Evolutionary conservation across 2,888 invertebrate species (phyloP), one percentile per base, ranked within the genome.

Genomic region (Cephonodes hylas): DNA sequence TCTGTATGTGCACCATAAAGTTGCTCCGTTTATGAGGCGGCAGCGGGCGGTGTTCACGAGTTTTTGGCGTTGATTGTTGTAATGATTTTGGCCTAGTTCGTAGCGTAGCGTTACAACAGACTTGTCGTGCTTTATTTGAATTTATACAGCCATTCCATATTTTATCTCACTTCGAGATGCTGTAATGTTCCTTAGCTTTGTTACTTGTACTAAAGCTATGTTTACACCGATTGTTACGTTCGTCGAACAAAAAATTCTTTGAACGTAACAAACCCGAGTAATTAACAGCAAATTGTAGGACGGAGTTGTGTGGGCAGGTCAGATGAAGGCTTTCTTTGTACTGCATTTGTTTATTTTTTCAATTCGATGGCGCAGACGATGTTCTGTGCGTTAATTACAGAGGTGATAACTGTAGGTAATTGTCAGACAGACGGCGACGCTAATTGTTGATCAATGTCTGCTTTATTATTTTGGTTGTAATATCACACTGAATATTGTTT

Each of bases 271-370:
- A 75, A 80, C 72, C 59, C 56, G 53, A 42, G 79, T 84, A 91
- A 91, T 90, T 89, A 90, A 81, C 84, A 71, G 80, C 76, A 76
- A 83, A 87, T 85, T 85, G 84, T 86, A 78, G 83, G 82, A 78
- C 84, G 84, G 81, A 76, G 84, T 88, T 89, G 86, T 88, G 76
- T 83, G 68, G 76, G 72, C 79, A 73, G 83, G 80, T 86, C 82
- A 78, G 79, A 86, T 87, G 83, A 90, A 89, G 81, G 82, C 80
- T 73, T 76, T 82, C 91, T 84, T 91, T 91, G 88, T 91, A 70
- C 78, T 72, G 75, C 69, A 68, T 68, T 53, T 88, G 88, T 91
- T 89, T 88, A 82, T 85, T 84, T 84, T 86, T 89, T 80, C 79
- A 82, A 85, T 88, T 83, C 71, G 71, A 84, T 84, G 82, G 66